phyloP scores from a whole-genome alignment of 2,888 invertebrate species.

The Galerucella pusilla region DNA sequence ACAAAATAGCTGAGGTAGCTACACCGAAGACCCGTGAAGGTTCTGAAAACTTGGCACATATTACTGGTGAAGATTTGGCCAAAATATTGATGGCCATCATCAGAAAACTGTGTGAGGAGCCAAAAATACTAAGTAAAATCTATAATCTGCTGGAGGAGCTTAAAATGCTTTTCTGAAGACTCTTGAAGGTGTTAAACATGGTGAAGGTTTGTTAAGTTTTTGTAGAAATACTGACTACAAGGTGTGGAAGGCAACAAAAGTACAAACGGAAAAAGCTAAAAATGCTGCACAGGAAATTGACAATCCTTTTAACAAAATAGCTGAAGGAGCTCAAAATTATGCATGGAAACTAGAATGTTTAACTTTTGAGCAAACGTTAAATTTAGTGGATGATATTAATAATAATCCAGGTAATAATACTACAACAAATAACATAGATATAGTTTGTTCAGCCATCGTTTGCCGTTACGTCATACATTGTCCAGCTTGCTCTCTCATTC shows the following conservation, averaged over 20 bases:
- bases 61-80: neutral
- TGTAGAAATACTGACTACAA: slow-evolving; percentile 47
- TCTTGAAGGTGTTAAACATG: slow-evolving; percentile 49
- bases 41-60: slow-evolving; percentile 2
- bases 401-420: too few relatives aligned
- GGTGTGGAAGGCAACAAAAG: slow-evolving; percentile 42
- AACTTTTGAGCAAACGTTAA: too few relatives aligned
- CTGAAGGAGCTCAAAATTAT: slow-evolving; percentile 41
- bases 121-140: slow-evolving; percentile 28
- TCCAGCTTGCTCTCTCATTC: too few relatives aligned
- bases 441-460: too few relatives aligned
- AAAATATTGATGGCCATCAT: neutral
- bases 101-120: slow-evolving; percentile 31
- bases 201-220: slow-evolving; percentile 23
- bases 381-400: too few relatives aligned
- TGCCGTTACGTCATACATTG: too few relatives aligned
- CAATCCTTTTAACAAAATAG: slow-evolving; percentile 68
- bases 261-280: slow-evolving; percentile 37
- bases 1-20: slow-evolving; percentile 39
- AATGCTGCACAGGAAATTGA: slow-evolving; percentile 65
- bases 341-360: too few relatives aligned
- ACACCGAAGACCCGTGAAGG: slow-evolving; percentile 41
- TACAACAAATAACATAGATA: too few relatives aligned
- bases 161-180: slow-evolving; percentile 47
- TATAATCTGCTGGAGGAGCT: slow-evolving; percentile 44